These are phyloP conservation scores for Drosophila punjabiensis DNA, from an alignment of 1,140 invertebrate genomes.

Conservation along the genomic window DNA sequence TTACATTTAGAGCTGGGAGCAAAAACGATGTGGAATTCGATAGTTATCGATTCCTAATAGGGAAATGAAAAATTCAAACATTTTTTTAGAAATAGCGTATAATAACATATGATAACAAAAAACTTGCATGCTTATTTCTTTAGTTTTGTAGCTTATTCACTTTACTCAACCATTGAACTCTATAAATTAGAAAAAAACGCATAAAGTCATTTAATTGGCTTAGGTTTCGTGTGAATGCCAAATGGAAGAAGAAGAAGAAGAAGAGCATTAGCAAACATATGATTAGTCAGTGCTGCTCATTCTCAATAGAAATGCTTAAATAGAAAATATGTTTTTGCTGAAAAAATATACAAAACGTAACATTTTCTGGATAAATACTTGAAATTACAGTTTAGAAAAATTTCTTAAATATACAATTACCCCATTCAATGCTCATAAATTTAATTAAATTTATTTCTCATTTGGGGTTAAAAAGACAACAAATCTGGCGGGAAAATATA, in stretches of 20 bases:
- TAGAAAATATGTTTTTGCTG: neutral
- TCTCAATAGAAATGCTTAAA: neutral
- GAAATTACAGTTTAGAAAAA: rapidly evolving
- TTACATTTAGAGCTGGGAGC: slow-evolving; percentile 27
- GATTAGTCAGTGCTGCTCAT: too few species aligned
- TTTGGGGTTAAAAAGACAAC: too few species aligned
- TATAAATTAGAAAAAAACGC: neutral
- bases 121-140: neutral
- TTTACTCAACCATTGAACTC: neutral
- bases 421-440: too few species aligned
- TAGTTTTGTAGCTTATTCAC: neutral
- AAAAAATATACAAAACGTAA: neutral
- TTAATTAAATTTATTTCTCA: neutral
- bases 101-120: neutral
- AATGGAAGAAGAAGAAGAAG: neutral
- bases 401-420: neutral
- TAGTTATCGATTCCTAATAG: neutral
- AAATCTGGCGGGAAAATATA: neutral
- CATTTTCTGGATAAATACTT: neutral
- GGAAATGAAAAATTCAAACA: neutral
- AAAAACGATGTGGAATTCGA: neutral
- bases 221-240: neutral
- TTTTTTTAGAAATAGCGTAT: neutral
- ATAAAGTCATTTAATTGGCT: neutral
- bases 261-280: neutral